These are phyloP conservation scores for Phalera bucephala DNA, from an alignment of 2,888 invertebrate species.

Conservation along the genomic window DNA sequence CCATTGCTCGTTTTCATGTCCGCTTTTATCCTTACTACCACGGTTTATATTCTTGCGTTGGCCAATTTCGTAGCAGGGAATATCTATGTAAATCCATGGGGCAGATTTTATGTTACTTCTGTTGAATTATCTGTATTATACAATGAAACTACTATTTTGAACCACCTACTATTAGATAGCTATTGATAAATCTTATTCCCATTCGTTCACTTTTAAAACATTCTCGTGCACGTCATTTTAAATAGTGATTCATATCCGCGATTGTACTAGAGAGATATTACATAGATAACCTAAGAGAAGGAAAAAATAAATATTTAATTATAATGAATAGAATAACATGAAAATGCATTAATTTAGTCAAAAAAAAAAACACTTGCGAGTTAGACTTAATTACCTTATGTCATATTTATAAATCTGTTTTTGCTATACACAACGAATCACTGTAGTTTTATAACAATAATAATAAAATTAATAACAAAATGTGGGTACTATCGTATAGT, in stretches of 20 bases:
- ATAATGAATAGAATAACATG: constrained; percentile 34
- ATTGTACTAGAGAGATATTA: constrained; percentile 47
- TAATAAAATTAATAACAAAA: constrained; percentile 53
- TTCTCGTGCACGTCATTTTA: constrained; percentile 36
- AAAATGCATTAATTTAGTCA: constrained; percentile 30
- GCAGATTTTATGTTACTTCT: no score
- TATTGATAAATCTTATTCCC: no score
- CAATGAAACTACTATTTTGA: no score
- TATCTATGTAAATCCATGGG: no score
- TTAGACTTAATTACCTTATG: constrained; percentile 47
- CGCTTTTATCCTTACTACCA: no score
- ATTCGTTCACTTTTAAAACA: constrained; percentile 29
- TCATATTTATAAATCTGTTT: constrained; percentile 33
- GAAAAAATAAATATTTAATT: constrained; percentile 34
- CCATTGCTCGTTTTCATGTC: no score
- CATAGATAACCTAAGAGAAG: constrained; percentile 7
- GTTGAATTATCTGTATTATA: no score
- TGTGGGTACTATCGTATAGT: constrained; percentile 40
- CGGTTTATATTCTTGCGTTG: no score
- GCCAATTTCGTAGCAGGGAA: no score
- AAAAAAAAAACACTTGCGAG: constrained; percentile 27
- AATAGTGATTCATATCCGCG: constrained; percentile 34
- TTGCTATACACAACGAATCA: constrained; percentile 41
- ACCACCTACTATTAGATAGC: no score
- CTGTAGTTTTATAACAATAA: constrained; percentile 39